Evolutionary conservation across 2,797 vertebrate genomes (phyloP), one percentile per base, ranked within the genome.

Genomic region (Propithecus deckenii): DNA sequence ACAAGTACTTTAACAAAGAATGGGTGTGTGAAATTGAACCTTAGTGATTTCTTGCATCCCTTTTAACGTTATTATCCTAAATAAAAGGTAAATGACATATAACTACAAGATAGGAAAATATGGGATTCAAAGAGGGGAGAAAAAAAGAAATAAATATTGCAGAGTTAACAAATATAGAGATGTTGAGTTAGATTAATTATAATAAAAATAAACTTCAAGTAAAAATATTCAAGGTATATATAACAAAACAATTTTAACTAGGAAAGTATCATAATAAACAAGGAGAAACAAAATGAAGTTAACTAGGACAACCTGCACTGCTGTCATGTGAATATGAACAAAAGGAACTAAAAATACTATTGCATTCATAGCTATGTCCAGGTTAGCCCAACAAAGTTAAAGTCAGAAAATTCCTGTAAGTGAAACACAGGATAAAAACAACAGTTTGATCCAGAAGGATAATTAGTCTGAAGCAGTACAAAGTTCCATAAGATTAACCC

Each of bases 181-280:
- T 52, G 55, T 23, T 32, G 65, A 25, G 71, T 72, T 81, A 80
- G 46, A 81, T 75, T 72, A 85, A 88, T 52, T 25, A 74, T 35
- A 85, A 91, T 65, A 65, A 87, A 95, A 88, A 72, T 50, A 91
- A 95, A 91, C 25, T 91, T 84, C n/a, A 59, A 91, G 13, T 79
- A 91, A 87, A 95, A 84, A 87, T 32, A 79, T 46, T 85, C 7
- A 67, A 72, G 63, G n/a, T 72, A 93, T 48, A 83, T 1, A 61
- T 5, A 84, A 87, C 4, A 87, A 50, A 85, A 97, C 32, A 78
- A 86, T 90, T 72, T 76, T 78, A 92, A 89, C 18, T 76, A 59
- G 18, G 63, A 65, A 20, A 74, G 30, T 59, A 65, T 48, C 55
- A 71, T 85, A 91, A 79, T 63, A 88, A 78, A 74, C 10, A 59